Base-by-base conservation (phyloP, 2,113 vertebrate species). In the Oceanites oceanicus region DNA sequence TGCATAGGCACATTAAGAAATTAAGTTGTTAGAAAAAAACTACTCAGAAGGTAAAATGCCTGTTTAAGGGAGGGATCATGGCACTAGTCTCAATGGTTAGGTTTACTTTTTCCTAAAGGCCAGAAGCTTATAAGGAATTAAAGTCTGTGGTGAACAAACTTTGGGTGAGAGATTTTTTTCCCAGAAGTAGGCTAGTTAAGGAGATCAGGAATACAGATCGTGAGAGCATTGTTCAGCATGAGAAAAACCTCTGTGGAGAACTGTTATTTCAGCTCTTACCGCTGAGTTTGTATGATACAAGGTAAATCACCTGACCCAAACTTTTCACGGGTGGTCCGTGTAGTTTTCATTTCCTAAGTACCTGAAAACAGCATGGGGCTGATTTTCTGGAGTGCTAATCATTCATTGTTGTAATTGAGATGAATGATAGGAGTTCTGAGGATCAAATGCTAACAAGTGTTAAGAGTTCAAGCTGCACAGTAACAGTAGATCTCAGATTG, bases 301-400 rank as follows among this genome's bases (percentile, higher is more conserved):
- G 19, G 47, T 61, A 96, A 81, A 83, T 30, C 58, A 80, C 86
- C 92, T 66, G 45, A 82, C 81, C 71, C 65, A 84, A 59, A 83
- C 32, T 90, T 94, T 70, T 74, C 50, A 27, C 0, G 26, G 71
- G 92, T 88, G 90, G 88, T 71, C 83, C 59, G 56, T 88, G 25
- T 1, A 27, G 47, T 34, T 92, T 89, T 81, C 6, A 61, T 89
- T 95, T 95, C 84, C 73, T 59, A 56, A 58, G 52, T 67, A 61
- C 84, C 86, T 74, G 59, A 81, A 63, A 88, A 29, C 83, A 84
- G 44, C 77, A 44, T 27, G 84, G 38, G 88, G 70, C 77, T 86
- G 83, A 87, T 95, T 91, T 95, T 89, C 65, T 56, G 70, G 49
- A 89, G 52, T 25, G 56, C 56, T 89, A 63, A 95, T 95, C 49